These are phyloP conservation scores for Merluccius polli DNA, from an alignment of 2,797 vertebrate genomes.

Conservation along the genomic window DNA sequence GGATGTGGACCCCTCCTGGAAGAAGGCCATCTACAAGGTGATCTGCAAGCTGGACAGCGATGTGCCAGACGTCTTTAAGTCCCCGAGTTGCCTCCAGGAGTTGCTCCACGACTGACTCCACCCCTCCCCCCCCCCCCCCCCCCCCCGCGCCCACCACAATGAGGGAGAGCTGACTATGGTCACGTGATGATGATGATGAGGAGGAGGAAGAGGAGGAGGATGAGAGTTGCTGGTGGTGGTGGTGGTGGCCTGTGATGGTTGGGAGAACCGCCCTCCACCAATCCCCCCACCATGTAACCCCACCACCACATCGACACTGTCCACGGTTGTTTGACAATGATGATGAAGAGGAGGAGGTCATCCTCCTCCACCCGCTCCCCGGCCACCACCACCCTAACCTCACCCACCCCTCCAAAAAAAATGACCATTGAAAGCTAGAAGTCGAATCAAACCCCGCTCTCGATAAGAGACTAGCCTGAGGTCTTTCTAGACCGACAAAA, in stretches of 20 bases:
- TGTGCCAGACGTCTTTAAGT: constrained; percentile 85
- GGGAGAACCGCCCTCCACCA: no score
- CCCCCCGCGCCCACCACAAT: no score
- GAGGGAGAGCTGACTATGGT: neutral
- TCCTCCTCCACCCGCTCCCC: no score
- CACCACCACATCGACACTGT: neutral
- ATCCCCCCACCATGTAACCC: no score
- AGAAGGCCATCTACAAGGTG: constrained; percentile 91
- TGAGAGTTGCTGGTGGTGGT: no score
- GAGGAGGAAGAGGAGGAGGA: neutral
- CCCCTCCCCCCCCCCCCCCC: neutral
- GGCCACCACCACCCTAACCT: no score
- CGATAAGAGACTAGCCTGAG: no score
- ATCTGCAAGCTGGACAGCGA: constrained; percentile 89
- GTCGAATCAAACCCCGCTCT: no score
- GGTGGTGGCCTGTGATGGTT: no score
- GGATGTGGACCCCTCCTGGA: constrained; percentile 89
- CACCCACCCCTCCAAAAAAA: neutral
- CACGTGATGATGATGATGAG: neutral
- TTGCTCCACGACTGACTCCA: constrained; percentile 82
- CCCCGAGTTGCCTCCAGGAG: constrained; percentile 86
- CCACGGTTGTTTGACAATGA: neutral
- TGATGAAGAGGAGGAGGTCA: no score
- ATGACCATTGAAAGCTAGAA: no score
- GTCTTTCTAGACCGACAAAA: no score